Conservation (phyloP, 2,888 invertebrate genomes). For the Eupithecia inturbata region DNA sequence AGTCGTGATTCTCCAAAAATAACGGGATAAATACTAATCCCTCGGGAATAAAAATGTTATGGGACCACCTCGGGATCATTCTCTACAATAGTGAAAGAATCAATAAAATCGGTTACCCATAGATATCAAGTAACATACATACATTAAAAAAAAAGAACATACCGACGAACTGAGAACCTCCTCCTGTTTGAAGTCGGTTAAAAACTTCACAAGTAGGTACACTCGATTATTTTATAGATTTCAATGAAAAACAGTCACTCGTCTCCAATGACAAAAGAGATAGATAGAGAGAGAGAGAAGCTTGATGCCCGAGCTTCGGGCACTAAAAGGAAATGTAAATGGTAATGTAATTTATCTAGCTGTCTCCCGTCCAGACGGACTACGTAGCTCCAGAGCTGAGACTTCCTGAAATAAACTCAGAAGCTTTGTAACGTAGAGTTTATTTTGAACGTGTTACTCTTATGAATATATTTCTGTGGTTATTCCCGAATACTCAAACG, state of each 20-base stretch:
- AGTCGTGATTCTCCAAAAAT: too few relatives aligned
- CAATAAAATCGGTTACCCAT: too few relatives aligned
- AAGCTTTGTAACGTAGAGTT: background rate
- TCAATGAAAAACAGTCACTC: background rate
- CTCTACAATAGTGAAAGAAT: too few relatives aligned
- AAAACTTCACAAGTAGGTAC: too few relatives aligned
- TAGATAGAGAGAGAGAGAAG: slow-evolving; percentile 86
- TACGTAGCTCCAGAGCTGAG: background rate
- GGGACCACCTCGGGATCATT: too few relatives aligned
- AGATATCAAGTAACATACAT: too few relatives aligned
- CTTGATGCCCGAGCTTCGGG: slow-evolving; percentile 94
- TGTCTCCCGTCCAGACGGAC: background rate
- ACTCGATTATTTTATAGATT: background rate
- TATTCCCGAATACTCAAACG: background rate
- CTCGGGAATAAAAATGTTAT: too few relatives aligned
- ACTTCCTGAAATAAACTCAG: background rate
- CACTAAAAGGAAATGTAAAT: slow-evolving; percentile 75
- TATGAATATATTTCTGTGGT: background rate
- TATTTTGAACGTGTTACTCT: background rate
- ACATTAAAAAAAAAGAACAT: too few relatives aligned
- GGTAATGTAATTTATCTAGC: slow-evolving; percentile 2
- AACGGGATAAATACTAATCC: too few relatives aligned
- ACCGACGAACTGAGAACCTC: too few relatives aligned
- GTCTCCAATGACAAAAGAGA: background rate
- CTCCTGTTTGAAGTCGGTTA: too few relatives aligned